Evolutionary conservation across 2,797 vertebrate genomes (phyloP).

Genomic region (Pangasius mekongensis): DNA sequence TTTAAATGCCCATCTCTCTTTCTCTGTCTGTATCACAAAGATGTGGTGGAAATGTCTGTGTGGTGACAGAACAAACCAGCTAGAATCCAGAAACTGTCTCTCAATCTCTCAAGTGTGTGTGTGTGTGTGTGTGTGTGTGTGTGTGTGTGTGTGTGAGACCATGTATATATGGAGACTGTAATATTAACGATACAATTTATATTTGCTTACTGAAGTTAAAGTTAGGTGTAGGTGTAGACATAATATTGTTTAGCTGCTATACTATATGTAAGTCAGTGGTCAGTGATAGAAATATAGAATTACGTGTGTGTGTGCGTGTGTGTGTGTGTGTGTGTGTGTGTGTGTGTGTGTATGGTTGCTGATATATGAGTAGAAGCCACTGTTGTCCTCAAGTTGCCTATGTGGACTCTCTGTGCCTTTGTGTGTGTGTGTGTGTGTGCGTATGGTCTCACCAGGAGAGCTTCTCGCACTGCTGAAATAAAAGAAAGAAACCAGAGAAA

Average conservation of each 20-base stretch:
- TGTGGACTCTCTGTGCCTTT: constrained; percentile 9
- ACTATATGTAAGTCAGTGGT: not conserved
- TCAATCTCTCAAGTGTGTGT: not conserved
- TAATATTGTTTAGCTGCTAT: not conserved
- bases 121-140: not conserved
- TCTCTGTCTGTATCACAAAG: not conserved
- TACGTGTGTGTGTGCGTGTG: constrained; percentile 16
- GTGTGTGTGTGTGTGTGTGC: not conserved
- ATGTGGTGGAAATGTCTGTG: not conserved
- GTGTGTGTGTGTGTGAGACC: not conserved
- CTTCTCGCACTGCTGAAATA: constrained; percentile 46
- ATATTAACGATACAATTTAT: not conserved
- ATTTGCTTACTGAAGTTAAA: not conserved
- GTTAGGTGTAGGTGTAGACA: not conserved
- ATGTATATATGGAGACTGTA: not conserved
- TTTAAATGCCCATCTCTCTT: not conserved
- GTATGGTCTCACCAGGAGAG: constrained; percentile 37
- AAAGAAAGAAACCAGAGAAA: constrained; percentile 44
- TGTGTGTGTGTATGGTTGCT: constrained; percentile 11
- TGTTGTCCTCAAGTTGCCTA: constrained; percentile 10
- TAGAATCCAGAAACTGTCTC: not conserved
- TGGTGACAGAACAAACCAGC: not conserved
- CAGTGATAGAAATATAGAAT: constrained; percentile 14
- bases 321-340: constrained; percentile 25
- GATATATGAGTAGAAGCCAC: constrained; percentile 14